Evolutionary conservation across 2,113 vertebrate genomes (phyloP), one percentile per base, ranked within the genome.

Genomic region (Indri indri): DNA sequence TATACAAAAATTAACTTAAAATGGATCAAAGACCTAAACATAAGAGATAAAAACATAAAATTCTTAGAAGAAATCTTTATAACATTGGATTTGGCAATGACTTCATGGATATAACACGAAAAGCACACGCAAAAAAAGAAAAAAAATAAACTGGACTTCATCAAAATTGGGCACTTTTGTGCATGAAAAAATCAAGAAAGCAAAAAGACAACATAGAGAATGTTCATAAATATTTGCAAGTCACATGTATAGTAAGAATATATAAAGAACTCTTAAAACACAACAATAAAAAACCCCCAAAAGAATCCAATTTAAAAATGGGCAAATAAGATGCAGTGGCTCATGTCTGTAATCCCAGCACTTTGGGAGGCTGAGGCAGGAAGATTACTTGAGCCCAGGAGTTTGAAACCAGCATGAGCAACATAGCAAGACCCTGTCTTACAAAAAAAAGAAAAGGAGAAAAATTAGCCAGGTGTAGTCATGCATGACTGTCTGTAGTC

Each of bases 101-200:
- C 32, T 77, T 50, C 47, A 45, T 2, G 32, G 22, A 27, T 20
- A n/a, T 32, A 63, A 77, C 22, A 65, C 3, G 11, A 65, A 65
- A 63, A 63, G 32, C 18, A 90, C 3, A 90, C 9, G 23, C 30
- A 34, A 14, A 57, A 57, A 82, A 74, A 74, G 65, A 66, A 47
- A 86, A 9, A 45, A 83, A 93, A 68, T 27, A 63, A 52, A 77
- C 0, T 42, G 6, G 23, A 79, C 25, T 96, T 93, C 66, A 86
- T 61, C 30, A 82, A 81, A 95, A 90, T 65, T n/a, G 61, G 81
- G 65, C 42, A 74, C 71, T 22, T 59, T 16, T 59, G 52, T 68
- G 30, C 50, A 68, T 90, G 80, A 85, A 76, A 85, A 74, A 42
- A 63, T 61, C 25, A 85, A 80, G 82, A 88, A 95, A 91, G 57